phyloP scores from a whole-genome alignment of 1,140 invertebrate genomes.

The Melipona quadrifasciata region DNA sequence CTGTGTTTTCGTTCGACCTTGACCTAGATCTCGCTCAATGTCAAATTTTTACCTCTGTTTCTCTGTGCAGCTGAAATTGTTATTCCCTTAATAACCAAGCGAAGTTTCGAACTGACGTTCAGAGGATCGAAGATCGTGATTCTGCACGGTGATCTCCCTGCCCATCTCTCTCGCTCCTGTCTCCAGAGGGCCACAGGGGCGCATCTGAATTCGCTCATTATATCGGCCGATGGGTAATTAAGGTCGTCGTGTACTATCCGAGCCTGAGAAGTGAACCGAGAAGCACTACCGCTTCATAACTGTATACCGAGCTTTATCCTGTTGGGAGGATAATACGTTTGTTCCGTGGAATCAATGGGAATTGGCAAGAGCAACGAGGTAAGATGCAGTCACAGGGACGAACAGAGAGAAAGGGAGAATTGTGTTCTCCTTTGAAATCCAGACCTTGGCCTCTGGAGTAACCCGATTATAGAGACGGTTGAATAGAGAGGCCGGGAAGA shows the following conservation, averaged over 20 bases:
- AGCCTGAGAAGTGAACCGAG: neutral
- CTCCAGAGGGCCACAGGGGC: neutral
- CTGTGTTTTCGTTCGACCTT: slow-evolving; percentile 6
- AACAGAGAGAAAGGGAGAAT: neutral
- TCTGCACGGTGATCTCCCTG: neutral
- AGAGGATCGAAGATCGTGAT: slow-evolving; percentile 7
- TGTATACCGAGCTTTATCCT: slow-evolving; percentile 20
- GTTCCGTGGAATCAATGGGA: slow-evolving; percentile 41
- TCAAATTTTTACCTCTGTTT: neutral
- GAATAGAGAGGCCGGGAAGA: slow-evolving; percentile 12
- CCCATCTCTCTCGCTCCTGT: too few relatives aligned
- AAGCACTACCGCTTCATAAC: neutral
- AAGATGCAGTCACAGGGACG: neutral
- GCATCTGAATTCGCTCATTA: slow-evolving; percentile 24
- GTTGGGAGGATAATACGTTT: slow-evolving; percentile 37
- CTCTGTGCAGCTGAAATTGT: neutral
- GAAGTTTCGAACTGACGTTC: slow-evolving; percentile 7
- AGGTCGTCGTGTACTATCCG: slow-evolving; percentile 14
- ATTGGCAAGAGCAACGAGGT: neutral
- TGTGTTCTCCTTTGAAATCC: slow-evolving; percentile 48
- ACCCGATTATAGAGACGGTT: slow-evolving; percentile 44
- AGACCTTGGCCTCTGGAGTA: slow-evolving; percentile 51
- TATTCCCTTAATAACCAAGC: slow-evolving; percentile 18
- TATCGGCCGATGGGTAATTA: slow-evolving; percentile 39
- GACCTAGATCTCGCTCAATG: slow-evolving; percentile 32